phyloP scores from a whole-genome alignment of 2,113 vertebrate genomes.

The Cynoglossus semilaevis region DNA sequence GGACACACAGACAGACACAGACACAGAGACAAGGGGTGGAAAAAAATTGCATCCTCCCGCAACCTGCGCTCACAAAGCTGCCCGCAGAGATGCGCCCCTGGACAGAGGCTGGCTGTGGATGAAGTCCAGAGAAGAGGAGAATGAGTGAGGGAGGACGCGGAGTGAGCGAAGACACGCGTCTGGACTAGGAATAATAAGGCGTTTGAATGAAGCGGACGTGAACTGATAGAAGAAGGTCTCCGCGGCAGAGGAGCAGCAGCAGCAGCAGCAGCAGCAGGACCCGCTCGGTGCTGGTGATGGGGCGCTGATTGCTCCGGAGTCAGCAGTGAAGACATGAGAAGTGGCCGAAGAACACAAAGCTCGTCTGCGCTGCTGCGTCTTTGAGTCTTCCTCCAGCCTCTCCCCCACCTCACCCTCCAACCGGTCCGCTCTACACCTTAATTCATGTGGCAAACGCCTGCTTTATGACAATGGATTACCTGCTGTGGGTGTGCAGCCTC shows the following conservation, averaged over 20 bases:
- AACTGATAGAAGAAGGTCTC: background rate
- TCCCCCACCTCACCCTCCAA: too few species aligned
- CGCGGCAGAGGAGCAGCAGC: background rate
- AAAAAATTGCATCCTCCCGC: too few species aligned
- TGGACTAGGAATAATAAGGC: too few species aligned
- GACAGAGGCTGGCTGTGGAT: constrained; percentile 35
- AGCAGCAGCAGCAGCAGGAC: background rate
- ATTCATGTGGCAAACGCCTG: constrained; percentile 76
- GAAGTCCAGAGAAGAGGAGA: constrained; percentile 21
- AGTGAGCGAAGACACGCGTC: too few species aligned
- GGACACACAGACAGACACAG: background rate
- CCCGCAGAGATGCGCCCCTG: constrained; percentile 48
- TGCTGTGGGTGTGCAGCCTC: constrained; percentile 80
- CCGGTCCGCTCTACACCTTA: constrained; percentile 56
- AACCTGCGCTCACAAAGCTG: too few species aligned
- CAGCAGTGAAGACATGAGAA: constrained; percentile 46
- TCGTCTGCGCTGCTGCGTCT: constrained; percentile 46
- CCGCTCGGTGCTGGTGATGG: background rate
- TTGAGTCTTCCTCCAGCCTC: constrained; percentile 56
- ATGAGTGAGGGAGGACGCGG: too few species aligned
- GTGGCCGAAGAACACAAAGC: constrained; percentile 45
- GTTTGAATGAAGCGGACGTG: too few species aligned
- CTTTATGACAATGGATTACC: constrained; percentile 81
- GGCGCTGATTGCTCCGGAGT: background rate
- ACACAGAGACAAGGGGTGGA: too few species aligned